Conservation (phyloP, 2,797 vertebrate species). For the Sciaenops ocellatus region DNA sequence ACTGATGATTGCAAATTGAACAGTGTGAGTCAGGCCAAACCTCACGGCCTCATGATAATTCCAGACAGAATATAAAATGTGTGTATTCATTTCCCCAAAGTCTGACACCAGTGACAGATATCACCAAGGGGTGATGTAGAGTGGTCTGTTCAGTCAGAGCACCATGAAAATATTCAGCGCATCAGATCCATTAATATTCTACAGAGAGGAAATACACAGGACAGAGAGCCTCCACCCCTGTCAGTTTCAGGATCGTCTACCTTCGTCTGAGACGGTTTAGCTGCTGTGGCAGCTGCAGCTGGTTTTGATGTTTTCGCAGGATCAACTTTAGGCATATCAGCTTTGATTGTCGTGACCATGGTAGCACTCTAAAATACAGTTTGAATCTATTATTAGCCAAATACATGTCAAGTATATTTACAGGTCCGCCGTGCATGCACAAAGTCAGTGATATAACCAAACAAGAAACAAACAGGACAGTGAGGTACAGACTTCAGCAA, state of each 20-base stretch:
- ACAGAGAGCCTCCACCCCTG: conserved; percentile 9
- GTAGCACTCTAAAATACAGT: conserved; percentile 71
- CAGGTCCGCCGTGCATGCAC: not conserved
- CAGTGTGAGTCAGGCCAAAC: not conserved
- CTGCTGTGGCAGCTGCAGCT: conserved; percentile 44
- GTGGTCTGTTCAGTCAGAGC: not conserved
- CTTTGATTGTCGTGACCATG: conserved; percentile 59
- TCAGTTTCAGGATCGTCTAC: conserved; percentile 44
- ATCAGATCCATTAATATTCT: not conserved
- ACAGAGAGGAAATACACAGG: conserved; percentile 1
- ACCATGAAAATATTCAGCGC: not conserved
- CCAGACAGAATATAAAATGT: not conserved
- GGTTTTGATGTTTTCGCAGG: conserved; percentile 54
- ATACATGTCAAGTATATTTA: conserved; percentile 1
- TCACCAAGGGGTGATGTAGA: not conserved
- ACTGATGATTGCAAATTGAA: not conserved
- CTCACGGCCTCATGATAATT: not conserved
- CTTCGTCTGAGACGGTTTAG: conserved; percentile 64
- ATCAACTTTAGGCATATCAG: conserved; percentile 68
- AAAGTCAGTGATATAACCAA: conserved; percentile 3
- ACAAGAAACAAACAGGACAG: not conserved
- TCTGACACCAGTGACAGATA: not conserved
- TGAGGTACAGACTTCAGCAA: not conserved
- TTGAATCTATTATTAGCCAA: conserved; percentile 37
- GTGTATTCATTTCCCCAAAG: not conserved